phyloP scores from a whole-genome alignment of 1,140 invertebrate species.

The Helicoverpa zea region DNA sequence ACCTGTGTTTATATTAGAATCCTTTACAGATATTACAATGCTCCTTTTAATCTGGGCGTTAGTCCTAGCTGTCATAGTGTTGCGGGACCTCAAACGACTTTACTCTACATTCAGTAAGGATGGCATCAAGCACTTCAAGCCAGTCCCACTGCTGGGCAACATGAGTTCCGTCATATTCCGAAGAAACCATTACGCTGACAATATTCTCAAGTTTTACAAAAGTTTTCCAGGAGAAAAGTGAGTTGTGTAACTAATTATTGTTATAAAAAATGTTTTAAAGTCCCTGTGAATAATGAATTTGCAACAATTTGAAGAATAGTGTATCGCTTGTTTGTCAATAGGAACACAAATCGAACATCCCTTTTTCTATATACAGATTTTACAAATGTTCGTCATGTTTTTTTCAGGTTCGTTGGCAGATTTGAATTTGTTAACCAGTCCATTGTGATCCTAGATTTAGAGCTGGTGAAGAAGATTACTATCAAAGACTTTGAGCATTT shows the following conservation, averaged over 20 bases:
- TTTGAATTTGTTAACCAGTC: constrained; percentile 86
- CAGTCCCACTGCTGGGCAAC: constrained; percentile 38
- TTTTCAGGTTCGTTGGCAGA: constrained; percentile 69
- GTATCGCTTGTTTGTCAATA: too few relatives aligned
- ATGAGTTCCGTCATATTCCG: neutral
- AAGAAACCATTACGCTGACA: neutral
- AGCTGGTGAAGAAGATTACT: constrained; percentile 87
- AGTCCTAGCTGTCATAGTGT: neutral
- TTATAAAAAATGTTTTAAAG: neutral
- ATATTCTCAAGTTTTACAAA: neutral
- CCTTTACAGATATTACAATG: constrained; percentile 23
- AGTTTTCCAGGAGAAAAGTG: constrained; percentile 18
- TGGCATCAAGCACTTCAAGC: constrained; percentile 34
- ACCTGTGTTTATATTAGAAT: neutral
- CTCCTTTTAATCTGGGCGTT: constrained; percentile 3
- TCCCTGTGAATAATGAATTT: neutral
- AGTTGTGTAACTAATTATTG: neutral
- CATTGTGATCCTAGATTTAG: constrained; percentile 87
- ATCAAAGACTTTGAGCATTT: constrained; percentile 90
- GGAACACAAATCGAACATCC: too few relatives aligned
- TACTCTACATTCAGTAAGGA: constrained; percentile 25
- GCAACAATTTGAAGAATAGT: neutral
- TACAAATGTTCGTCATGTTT: neutral
- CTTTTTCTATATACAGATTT: too few relatives aligned
- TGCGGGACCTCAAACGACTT: neutral